A percentile compares a stretch with the other conserved stretches of the same genome.
Conservation (phyloP, 2,797 vertebrate species). For the Gambusia yucatana region DNA sequence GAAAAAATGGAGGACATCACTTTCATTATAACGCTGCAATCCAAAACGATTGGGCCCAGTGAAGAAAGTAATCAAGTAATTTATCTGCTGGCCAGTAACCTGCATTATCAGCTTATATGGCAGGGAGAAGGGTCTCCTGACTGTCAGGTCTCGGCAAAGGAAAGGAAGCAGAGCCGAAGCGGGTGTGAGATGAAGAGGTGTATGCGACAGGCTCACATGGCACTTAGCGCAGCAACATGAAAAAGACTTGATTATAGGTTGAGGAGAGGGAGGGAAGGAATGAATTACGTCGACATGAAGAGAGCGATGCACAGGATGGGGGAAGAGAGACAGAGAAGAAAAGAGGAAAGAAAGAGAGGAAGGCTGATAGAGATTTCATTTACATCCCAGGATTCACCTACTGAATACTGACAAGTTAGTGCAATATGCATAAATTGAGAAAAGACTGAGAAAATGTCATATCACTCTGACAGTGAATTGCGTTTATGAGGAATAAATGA, state of each 20-base stretch:
- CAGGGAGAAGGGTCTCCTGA: constrained; percentile 24
- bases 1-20: constrained; percentile 63
- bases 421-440: constrained; percentile 15
- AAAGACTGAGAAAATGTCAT: not conserved
- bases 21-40: constrained; percentile 56
- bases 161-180: constrained; percentile 22
- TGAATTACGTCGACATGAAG: constrained; percentile 55
- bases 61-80: constrained; percentile 54
- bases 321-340: not conserved
- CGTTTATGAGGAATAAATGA: constrained; percentile 11
- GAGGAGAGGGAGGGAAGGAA: constrained; percentile 52
- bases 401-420: constrained; percentile 18
- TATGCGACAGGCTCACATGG: constrained; percentile 31
- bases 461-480: constrained; percentile 8
- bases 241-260: constrained; percentile 68
- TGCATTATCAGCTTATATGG: constrained; percentile 36
- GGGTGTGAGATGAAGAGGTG: constrained; percentile 42
- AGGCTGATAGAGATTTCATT: constrained; percentile 50
- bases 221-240: constrained; percentile 64
- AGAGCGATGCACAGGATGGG: constrained; percentile 34
- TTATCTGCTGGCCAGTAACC: constrained; percentile 33
- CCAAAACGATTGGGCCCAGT: constrained; percentile 47
- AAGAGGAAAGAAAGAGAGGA: constrained; percentile 23
- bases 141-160: constrained; percentile 22
- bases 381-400: constrained; percentile 26